Conservation (phyloP, 2,797 vertebrate species). For the Gymnoscopelus braueri region DNA sequence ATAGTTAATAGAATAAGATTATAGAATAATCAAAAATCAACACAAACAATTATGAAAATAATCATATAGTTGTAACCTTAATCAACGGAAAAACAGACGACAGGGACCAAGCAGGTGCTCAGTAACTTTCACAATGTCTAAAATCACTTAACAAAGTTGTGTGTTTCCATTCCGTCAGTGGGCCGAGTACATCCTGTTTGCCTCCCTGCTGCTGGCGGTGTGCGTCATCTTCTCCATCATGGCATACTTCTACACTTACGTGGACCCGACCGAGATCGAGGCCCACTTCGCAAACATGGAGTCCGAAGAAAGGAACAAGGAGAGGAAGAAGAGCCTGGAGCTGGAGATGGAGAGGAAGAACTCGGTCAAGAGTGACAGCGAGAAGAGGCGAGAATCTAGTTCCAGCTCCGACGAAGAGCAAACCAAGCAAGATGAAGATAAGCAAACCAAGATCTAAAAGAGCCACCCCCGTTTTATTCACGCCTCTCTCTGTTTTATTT, state of each 20-base stretch:
- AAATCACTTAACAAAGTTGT: no score
- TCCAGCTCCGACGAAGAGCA: slow-evolving; percentile 1
- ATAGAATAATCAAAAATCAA: no score
- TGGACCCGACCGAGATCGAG: slow-evolving; percentile 87
- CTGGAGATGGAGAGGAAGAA: slow-evolving; percentile 60
- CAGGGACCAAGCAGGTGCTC: no score
- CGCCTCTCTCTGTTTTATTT: background rate
- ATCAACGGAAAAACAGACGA: no score
- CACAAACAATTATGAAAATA: no score
- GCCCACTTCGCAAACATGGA: slow-evolving; percentile 77
- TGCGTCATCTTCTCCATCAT: slow-evolving; percentile 90
- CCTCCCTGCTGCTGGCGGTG: slow-evolving; percentile 85
- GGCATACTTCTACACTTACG: slow-evolving; percentile 91
- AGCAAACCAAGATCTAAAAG: slow-evolving; percentile 66
- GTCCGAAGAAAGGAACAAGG: slow-evolving; percentile 60
- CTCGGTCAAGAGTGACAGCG: background rate
- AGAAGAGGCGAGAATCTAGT: slow-evolving; percentile 41
- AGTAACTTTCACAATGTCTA: no score
- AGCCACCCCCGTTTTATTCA: accelerated
- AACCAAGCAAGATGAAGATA: accelerated
- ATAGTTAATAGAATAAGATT: no score
- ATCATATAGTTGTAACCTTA: no score
- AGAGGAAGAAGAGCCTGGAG: slow-evolving; percentile 59
- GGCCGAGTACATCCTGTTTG: slow-evolving; percentile 94
- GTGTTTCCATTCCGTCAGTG: slow-evolving; percentile 79